Conservation (phyloP, 2,113 vertebrate genomes). For the Diphyllodes magnificus region DNA sequence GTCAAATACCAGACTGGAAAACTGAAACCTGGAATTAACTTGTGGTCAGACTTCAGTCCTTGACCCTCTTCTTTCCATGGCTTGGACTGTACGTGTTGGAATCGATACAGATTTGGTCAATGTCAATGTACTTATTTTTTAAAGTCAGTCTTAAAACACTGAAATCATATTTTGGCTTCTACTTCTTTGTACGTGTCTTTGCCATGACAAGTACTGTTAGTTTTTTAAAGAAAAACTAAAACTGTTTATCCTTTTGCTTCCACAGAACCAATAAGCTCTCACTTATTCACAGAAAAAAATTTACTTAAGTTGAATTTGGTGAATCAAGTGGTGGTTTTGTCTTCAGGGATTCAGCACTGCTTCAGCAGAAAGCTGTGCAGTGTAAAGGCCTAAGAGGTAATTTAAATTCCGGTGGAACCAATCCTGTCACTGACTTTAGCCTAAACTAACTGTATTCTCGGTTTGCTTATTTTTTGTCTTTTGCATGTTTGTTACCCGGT, state of each 20-base stretch:
- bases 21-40: not conserved
- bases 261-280: not conserved
- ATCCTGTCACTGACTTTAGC: not conserved
- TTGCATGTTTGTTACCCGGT: not conserved
- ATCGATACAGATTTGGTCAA: not conserved
- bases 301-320: not conserved
- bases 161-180: not conserved
- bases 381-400: not conserved
- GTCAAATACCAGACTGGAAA: not conserved
- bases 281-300: not conserved
- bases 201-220: slow-evolving; percentile 51
- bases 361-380: not conserved
- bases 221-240: slow-evolving; percentile 9
- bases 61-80: not conserved
- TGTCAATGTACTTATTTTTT: not conserved
- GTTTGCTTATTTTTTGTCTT: not conserved
- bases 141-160: not conserved
- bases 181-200: slow-evolving; percentile 14
- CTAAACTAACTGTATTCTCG: not conserved
- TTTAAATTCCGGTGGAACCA: not conserved
- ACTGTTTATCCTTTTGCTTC: slow-evolving; percentile 17
- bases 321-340: not conserved
- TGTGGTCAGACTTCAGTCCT: not conserved
- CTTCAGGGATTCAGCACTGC: not conserved
- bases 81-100: not conserved